These are phyloP conservation scores for Drosophila simulans DNA, from an alignment of 1,140 invertebrate species.

Conservation along the genomic window DNA sequence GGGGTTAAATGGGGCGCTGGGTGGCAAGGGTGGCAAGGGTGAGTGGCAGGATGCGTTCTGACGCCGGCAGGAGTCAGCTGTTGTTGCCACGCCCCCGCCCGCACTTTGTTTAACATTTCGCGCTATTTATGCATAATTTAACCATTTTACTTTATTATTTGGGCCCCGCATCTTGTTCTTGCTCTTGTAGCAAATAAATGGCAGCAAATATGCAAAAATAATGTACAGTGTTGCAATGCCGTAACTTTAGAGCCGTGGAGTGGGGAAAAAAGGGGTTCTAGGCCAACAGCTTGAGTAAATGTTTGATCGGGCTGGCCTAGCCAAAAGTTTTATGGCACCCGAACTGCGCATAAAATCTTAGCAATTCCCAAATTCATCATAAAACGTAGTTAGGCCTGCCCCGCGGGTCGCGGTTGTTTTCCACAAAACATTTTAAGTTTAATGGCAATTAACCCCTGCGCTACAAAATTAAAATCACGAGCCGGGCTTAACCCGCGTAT, in stretches of 20 bases:
- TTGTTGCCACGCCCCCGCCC: slow-evolving; percentile 17
- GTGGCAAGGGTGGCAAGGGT: neutral
- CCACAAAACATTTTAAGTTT: slow-evolving; percentile 72
- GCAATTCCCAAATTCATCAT: slow-evolving; percentile 66
- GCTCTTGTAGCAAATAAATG: slow-evolving; percentile 48
- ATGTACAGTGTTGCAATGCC: slow-evolving; percentile 40
- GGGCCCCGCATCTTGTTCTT: slow-evolving; percentile 32
- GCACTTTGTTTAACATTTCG: slow-evolving; percentile 45
- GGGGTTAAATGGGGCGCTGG: slow-evolving; percentile 10
- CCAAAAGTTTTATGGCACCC: slow-evolving; percentile 66
- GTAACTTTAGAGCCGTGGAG: slow-evolving; percentile 6
- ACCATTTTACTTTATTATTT: slow-evolving; percentile 60
- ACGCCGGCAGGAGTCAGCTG: slow-evolving; percentile 45
- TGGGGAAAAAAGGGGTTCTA: slow-evolving; percentile 5
- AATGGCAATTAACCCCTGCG: slow-evolving; percentile 77
- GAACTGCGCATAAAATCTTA: slow-evolving; percentile 69
- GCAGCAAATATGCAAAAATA: slow-evolving; percentile 54
- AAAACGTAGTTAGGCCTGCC: slow-evolving; percentile 60
- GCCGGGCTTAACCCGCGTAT: slow-evolving; percentile 66
- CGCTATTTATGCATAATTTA: slow-evolving; percentile 55
- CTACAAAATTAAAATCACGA: slow-evolving; percentile 76
- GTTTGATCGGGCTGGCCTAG: slow-evolving; percentile 57
- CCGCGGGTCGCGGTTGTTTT: slow-evolving; percentile 6
- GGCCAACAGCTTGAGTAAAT: slow-evolving; percentile 58
- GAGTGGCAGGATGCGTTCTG: slow-evolving; percentile 22